A percentile compares a stretch with the other conserved stretches of the same genome.
phyloP scores from a whole-genome alignment of 37 sponge, comb jelly and placozoan species.

The Axinella damicornis region DNA sequence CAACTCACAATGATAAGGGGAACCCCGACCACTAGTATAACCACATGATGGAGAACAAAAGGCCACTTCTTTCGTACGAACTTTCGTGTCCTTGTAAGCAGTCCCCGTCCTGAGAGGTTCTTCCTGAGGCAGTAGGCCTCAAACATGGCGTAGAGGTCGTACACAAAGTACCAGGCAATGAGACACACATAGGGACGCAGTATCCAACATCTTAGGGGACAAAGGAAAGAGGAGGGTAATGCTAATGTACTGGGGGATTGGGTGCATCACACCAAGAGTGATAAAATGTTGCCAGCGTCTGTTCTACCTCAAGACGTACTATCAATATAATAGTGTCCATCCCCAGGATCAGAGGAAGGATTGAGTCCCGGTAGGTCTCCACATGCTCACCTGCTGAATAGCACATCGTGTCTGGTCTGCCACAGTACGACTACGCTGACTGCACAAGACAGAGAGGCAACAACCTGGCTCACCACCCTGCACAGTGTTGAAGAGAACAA shows the following conservation, averaged over 20 bases:
- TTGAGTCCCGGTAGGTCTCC: too few species aligned
- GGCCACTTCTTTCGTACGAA: conserved; percentile 13
- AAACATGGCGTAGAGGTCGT: conserved; percentile 59
- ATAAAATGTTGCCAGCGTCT: too few species aligned
- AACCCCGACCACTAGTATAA: conserved; percentile 19
- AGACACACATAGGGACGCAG: conserved; percentile 34
- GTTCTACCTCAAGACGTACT: too few species aligned
- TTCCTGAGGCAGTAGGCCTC: conserved; percentile 21
- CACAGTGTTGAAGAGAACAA: too few species aligned
- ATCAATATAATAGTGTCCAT: too few species aligned
- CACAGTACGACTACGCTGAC: conserved; percentile 7
- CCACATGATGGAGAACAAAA: conserved; percentile 33
- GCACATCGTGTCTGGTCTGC: conserved; percentile 22
- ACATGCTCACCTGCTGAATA: conserved; percentile 11
- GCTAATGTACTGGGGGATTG: too few species aligned
- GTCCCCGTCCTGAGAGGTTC: background rate
- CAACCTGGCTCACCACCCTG: background rate
- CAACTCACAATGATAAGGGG: too few species aligned
- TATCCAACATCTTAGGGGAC: conserved; percentile 18
- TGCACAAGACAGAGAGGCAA: background rate
- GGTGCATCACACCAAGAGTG: too few species aligned
- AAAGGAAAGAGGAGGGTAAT: too few species aligned
- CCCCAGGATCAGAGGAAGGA: too few species aligned
- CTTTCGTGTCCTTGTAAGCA: background rate
- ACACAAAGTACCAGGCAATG: conserved; percentile 54